A percentile compares a stretch with the other conserved stretches of the same genome.
Evolutionary conservation across 1,140 invertebrate species (phyloP).

Genomic region (Drosophila kikkawai): DNA sequence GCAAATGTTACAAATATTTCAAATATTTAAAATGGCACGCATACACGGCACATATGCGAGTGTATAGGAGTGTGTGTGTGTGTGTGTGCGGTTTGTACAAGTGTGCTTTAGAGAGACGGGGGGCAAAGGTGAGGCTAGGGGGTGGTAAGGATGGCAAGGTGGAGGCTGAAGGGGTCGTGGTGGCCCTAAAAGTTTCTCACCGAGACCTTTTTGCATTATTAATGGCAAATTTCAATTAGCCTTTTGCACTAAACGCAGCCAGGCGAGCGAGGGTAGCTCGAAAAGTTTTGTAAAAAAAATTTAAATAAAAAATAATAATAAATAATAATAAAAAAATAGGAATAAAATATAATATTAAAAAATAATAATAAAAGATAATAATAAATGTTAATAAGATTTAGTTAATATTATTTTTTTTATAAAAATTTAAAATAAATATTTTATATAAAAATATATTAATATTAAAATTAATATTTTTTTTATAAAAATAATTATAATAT

Average conservation of each 20-base stretch:
- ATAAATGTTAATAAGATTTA: too few species aligned
- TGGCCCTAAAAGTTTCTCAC: slow-evolving; percentile 76
- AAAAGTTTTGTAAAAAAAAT: slow-evolving; percentile 18
- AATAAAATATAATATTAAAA: neutral
- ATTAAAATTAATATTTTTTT: too few species aligned
- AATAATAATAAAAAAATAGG: too few species aligned
- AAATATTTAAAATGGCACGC: slow-evolving; percentile 80
- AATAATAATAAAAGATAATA: too few species aligned
- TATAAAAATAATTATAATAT: too few species aligned
- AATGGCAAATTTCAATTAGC: slow-evolving; percentile 81
- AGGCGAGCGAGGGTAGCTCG: slow-evolving; percentile 39
- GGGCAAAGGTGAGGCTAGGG: neutral
- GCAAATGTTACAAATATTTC: slow-evolving; percentile 82
- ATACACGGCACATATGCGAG: slow-evolving; percentile 40
- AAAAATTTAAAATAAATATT: too few species aligned
- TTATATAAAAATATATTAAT: too few species aligned
- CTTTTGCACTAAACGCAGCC: slow-evolving; percentile 76
- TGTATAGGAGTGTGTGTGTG: neutral
- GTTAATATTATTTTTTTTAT: too few species aligned
- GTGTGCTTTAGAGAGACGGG: slow-evolving; percentile 11
- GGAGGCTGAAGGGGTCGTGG: slow-evolving; percentile 17
- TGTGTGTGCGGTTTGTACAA: slow-evolving; percentile 29
- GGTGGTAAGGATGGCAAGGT: neutral
- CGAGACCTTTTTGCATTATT: slow-evolving; percentile 81
- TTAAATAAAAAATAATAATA: neutral